phyloP scores from a whole-genome alignment of 2,113 vertebrate species.

The Trematomus loennbergii region DNA sequence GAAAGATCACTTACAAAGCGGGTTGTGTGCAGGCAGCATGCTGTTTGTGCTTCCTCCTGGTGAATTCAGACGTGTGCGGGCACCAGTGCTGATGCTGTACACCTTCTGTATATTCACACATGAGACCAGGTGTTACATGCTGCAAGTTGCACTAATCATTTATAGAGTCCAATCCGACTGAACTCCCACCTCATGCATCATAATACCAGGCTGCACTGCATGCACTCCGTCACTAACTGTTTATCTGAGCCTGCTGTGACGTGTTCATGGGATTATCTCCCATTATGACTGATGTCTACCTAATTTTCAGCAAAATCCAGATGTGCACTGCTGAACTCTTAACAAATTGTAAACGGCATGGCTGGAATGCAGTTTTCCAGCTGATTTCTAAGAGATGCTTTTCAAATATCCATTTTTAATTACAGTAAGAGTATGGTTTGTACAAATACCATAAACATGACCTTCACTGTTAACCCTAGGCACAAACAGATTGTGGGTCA shows the following conservation, averaged over 20 bases:
- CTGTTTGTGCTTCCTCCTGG: conserved; percentile 50
- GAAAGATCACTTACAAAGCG: conserved; percentile 75
- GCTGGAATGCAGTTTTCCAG: conserved; percentile 26
- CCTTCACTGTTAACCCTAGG: background rate
- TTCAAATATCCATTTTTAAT: conserved; percentile 24
- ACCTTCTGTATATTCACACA: conserved; percentile 19
- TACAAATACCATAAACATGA: background rate
- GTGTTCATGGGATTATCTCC: conserved; percentile 54
- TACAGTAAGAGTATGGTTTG: conserved; percentile 2
- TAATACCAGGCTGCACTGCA: conserved; percentile 1
- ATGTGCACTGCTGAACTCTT: conserved; percentile 39
- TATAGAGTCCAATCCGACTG: background rate
- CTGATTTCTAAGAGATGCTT: conserved; percentile 50
- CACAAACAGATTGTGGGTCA: background rate
- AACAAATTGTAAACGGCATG: conserved; percentile 40
- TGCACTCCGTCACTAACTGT: conserved; percentile 27
- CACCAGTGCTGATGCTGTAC: conserved; percentile 28
- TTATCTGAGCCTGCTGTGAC: conserved; percentile 46
- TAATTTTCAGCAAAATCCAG: conserved; percentile 54
- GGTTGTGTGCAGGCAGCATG: conserved; percentile 58
- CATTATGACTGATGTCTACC: conserved; percentile 36
- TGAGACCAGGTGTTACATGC: conserved; percentile 3
- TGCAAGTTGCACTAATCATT: conserved; percentile 27
- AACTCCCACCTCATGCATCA: background rate
- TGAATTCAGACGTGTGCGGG: conserved; percentile 39